phyloP scores from a whole-genome alignment of 2,888 invertebrate species.

The Volucella inanis region DNA sequence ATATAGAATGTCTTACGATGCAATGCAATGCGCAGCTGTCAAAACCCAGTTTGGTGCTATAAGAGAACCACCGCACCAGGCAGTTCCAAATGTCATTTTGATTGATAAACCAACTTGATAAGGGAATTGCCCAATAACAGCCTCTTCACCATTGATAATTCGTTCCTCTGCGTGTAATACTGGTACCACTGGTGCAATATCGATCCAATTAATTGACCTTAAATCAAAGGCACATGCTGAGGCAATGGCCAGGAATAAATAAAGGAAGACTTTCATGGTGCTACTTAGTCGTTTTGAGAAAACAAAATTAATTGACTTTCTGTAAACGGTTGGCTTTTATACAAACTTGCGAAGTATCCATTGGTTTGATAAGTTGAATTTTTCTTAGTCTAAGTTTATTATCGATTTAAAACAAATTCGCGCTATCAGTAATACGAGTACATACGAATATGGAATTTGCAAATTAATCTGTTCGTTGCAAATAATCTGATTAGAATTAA shows the following conservation, averaged over 20 bases:
- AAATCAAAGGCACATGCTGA: constrained; percentile 76
- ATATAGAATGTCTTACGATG: neutral
- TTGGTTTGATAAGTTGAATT: too few relatives aligned
- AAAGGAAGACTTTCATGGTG: constrained; percentile 74
- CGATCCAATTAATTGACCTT: constrained; percentile 15
- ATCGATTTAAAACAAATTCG: too few relatives aligned
- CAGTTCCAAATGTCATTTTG: neutral
- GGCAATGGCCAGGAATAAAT: constrained; percentile 77
- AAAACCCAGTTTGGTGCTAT: neutral
- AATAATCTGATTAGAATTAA: too few relatives aligned
- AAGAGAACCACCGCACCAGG: constrained; percentile 31
- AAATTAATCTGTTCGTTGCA: too few relatives aligned
- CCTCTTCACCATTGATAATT: too few relatives aligned
- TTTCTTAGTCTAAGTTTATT: too few relatives aligned
- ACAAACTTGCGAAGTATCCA: too few relatives aligned
- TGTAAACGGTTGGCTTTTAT: too few relatives aligned
- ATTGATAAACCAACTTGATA: too few relatives aligned
- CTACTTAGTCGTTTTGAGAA: neutral
- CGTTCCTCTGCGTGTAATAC: constrained; percentile 75
- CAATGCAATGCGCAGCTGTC: neutral
- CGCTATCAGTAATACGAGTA: too few relatives aligned
- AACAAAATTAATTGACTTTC: neutral
- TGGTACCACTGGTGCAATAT: constrained; percentile 77
- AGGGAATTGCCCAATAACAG: too few relatives aligned
- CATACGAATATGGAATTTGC: too few relatives aligned